Percentiles rank a stretch among this genome's conserved stretches.
Conservation (phyloP, 2,797 vertebrate genomes). For the Phoeniculus purpureus region DNA sequence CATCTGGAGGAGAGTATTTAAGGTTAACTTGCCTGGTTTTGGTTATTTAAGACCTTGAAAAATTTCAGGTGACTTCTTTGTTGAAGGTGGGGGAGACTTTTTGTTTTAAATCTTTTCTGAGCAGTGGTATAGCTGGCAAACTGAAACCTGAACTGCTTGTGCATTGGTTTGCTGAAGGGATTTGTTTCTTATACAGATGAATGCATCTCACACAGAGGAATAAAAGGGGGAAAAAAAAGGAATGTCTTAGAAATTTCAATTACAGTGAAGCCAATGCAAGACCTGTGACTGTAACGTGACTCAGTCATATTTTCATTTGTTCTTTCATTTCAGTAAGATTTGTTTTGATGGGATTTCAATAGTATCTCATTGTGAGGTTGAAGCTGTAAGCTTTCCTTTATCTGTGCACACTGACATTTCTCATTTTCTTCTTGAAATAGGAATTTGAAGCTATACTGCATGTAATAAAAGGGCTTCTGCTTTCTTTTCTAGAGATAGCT, state of each 20-base stretch:
- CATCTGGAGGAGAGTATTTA: not conserved
- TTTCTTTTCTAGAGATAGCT: not conserved
- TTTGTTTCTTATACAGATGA: not conserved
- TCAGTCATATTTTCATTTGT: not conserved
- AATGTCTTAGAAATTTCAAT: not conserved
- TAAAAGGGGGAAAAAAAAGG: not conserved
- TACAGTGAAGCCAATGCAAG: not conserved
- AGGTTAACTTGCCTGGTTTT: not conserved
- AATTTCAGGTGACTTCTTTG: not conserved
- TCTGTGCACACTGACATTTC: slow-evolving; percentile 5
- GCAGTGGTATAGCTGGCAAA: not conserved
- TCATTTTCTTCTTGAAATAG: slow-evolving; percentile 21
- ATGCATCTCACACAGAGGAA: not conserved
- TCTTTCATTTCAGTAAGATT: not conserved
- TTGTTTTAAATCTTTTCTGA: not conserved
- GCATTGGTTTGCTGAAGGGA: not conserved
- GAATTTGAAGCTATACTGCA: not conserved
- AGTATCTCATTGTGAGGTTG: not conserved
- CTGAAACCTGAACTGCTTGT: not conserved
- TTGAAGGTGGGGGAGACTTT: fast-evolving
- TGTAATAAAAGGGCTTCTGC: not conserved
- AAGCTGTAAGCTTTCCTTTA: not conserved
- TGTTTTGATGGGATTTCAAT: not conserved
- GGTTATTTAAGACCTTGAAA: not conserved
- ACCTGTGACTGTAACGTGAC: not conserved